Evolutionary conservation across 2,113 vertebrate genomes (phyloP).

Genomic region (Diphyllodes magnificus): DNA sequence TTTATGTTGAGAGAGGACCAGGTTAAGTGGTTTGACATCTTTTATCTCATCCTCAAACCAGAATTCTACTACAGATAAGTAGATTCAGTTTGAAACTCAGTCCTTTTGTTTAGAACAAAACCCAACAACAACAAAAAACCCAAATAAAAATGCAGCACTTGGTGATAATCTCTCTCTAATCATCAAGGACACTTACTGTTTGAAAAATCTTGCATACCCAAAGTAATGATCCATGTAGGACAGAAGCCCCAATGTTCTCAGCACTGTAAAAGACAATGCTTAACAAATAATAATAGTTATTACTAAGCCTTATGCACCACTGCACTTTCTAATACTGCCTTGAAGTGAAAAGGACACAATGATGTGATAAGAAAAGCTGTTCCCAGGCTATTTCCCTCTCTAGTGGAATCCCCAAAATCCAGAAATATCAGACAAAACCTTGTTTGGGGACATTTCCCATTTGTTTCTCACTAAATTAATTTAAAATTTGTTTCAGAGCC

Average conservation of each 20-base stretch:
- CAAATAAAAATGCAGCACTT: background rate
- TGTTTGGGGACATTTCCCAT: background rate
- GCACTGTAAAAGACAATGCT: slow-evolving; percentile 5
- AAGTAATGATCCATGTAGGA: slow-evolving; percentile 39
- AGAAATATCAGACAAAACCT: background rate
- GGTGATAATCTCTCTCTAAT: slow-evolving; percentile 21
- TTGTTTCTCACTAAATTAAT: background rate
- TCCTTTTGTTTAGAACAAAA: background rate
- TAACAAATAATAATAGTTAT: slow-evolving; percentile 57
- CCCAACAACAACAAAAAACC: background rate
- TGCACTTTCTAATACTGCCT: slow-evolving; percentile 31
- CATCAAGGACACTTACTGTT: slow-evolving; percentile 1
- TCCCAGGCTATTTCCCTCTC: background rate
- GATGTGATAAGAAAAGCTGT: background rate
- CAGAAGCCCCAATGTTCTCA: slow-evolving; percentile 14
- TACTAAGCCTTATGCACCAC: slow-evolving; percentile 18
- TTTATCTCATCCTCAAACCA: background rate
- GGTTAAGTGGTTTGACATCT: background rate
- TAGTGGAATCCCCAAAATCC: background rate
- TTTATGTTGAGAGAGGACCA: background rate
- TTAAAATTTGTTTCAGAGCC: background rate
- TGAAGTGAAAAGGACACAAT: slow-evolving; percentile 9
- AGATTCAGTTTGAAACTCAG: background rate
- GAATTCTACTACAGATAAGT: background rate
- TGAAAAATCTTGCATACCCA: slow-evolving; percentile 5